Base-by-base conservation (phyloP, 2,113 vertebrate species). In the Vanacampus margaritifer region DNA sequence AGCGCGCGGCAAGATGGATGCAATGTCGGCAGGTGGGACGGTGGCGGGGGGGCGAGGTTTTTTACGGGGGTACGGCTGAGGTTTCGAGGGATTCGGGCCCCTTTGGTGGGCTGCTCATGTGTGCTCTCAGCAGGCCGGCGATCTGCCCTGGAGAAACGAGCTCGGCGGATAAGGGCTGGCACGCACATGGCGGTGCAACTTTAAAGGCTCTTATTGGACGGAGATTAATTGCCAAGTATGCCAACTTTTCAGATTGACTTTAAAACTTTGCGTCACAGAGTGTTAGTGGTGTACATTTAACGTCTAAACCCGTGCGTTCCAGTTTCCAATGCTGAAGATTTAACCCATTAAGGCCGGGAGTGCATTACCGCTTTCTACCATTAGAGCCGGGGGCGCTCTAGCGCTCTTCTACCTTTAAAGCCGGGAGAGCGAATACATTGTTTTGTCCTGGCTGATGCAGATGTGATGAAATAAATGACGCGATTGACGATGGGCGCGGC, bases 81-180 rank as follows among this genome's bases (percentile, higher is more conserved):
- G 35, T 39, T 39, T 37, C 35, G 3, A 60, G 83, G 86, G 84
- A 74, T 79, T 79, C 69, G 59, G 35, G 85, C 2, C 72, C 79
- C 78, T 81, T 76, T 70, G 75, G 66, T 69, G 81, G 87, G 80
- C 84, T 67, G 48, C 75, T 84, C 88, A 84, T 84, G 85, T 86
- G 85, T 89, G 86, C 82, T 79, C 85, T 89, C 88, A 88, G 89
- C 84, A 79, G 87, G 86, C 66, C 76, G 23, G 46, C 19, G 60
- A 73, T 80, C 71, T 75, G 86, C 84, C 87, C 85, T 64, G 73
- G 77, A 84, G 83, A 81, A 83, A 83, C 74, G 62, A 79, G 64
- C 70, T 24, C 78, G 79, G 80, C 32, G 74, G 80, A 87, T 72
- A 85, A 73, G 78, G 71, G 78, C 80, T 89, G 86, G 87, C 84